phyloP scores from a whole-genome alignment of 2,888 invertebrate genomes.

The Lepeophtheirus nordmannii region DNA sequence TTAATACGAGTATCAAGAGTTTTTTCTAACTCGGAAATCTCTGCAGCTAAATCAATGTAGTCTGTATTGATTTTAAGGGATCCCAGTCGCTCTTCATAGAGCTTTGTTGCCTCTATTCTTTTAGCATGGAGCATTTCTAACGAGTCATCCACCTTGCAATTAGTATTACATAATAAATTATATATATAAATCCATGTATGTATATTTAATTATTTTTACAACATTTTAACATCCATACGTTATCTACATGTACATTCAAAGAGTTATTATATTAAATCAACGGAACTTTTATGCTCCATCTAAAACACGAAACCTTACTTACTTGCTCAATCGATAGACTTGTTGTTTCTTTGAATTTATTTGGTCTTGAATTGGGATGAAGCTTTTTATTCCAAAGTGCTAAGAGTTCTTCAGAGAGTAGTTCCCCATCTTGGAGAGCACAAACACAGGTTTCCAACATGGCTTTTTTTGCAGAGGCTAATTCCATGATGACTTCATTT shows the following conservation, averaged over 20 bases:
- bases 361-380: not conserved
- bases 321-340: not conserved
- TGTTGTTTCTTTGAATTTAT: not conserved
- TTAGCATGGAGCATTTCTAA: slow-evolving; percentile 6
- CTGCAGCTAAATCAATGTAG: not conserved
- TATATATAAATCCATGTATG: no score
- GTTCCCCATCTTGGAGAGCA: slow-evolving; percentile 63
- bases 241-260: no score
- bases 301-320: not conserved
- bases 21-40: not conserved
- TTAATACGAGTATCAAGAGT: not conserved
- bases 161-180: no score
- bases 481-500: slow-evolving; percentile 40
- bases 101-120: slow-evolving; percentile 12
- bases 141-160: slow-evolving; percentile 4
- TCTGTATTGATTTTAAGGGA: not conserved
- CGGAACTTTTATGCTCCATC: no score
- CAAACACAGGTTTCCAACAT: slow-evolving; percentile 60
- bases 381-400: slow-evolving; percentile 2
- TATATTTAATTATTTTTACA: no score
- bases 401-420: slow-evolving; percentile 49
- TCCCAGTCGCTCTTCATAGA: slow-evolving; percentile 6
- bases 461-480: slow-evolving; percentile 52
- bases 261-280: no score
- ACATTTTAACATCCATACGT: no score